Percentiles rank a stretch among this genome's conserved stretches.
These are phyloP conservation scores for Marmota flaviventris DNA, from an alignment of 2,113 vertebrate genomes.

Conservation along the genomic window DNA sequence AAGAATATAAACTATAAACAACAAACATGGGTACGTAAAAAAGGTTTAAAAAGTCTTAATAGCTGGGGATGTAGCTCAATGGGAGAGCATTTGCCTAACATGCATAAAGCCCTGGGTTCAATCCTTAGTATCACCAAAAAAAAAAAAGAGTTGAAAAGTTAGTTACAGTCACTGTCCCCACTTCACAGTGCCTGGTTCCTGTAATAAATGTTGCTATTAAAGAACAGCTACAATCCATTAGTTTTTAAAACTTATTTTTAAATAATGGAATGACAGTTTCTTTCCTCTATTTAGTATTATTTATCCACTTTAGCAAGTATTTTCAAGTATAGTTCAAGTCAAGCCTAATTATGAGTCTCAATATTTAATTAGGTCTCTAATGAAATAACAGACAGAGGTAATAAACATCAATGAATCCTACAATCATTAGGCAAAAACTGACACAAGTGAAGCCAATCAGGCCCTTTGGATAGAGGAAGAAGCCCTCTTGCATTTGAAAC, in stretches of 20 bases:
- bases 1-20: slow-evolving; percentile 63
- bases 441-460: slow-evolving; percentile 6
- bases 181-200: slow-evolving; percentile 53
- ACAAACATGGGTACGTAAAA: slow-evolving; percentile 54
- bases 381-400: slow-evolving; percentile 10
- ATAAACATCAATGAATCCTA: slow-evolving; percentile 46
- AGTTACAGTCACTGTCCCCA: slow-evolving; percentile 21
- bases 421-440: slow-evolving; percentile 56
- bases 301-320: background rate
- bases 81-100: too few relatives aligned
- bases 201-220: background rate
- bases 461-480: background rate
- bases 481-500: background rate
- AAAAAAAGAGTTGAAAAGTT: background rate
- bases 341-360: slow-evolving; percentile 54
- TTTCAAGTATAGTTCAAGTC: slow-evolving; percentile 65
- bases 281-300: too few relatives aligned
- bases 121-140: too few relatives aligned
- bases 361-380: slow-evolving; percentile 48
- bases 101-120: too few relatives aligned
- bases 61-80: too few relatives aligned
- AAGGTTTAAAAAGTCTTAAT: background rate
- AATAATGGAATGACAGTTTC: background rate
- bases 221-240: slow-evolving; percentile 25
- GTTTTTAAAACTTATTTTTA: slow-evolving; percentile 61